phyloP scores from a whole-genome alignment of 2,888 invertebrate species.

The Platyscelio sp. region DNA sequence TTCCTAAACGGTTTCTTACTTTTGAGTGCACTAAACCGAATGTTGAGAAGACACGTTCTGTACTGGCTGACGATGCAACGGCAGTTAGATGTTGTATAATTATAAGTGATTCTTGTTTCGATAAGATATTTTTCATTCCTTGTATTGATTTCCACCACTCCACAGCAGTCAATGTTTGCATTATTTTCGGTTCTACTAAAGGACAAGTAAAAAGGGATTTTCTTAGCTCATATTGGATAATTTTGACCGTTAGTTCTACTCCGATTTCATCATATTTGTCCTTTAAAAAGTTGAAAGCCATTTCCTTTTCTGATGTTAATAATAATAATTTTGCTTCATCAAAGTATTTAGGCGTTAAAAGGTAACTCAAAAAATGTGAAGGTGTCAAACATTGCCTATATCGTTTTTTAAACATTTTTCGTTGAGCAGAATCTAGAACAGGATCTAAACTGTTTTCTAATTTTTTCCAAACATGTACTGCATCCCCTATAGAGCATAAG shows the following conservation, averaged over 20 bases:
- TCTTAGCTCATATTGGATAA: conserved; percentile 9
- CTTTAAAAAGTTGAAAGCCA: conserved; percentile 15
- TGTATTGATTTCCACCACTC: conserved; percentile 20
- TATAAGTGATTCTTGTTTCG: not conserved
- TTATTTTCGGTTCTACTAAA: conserved; percentile 1
- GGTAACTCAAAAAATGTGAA: not conserved
- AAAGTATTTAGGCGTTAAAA: conserved; percentile 15
- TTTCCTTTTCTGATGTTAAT: conserved; percentile 1
- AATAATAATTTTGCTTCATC: not conserved
- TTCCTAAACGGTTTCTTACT: conserved; percentile 30
- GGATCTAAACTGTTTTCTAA: conserved; percentile 1
- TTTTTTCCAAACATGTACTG: conserved; percentile 30
- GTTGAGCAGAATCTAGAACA: not conserved
- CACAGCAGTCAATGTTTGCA: not conserved
- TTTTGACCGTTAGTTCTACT: conserved; percentile 2
- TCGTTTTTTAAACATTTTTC: not conserved
- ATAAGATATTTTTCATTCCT: conserved; percentile 8
- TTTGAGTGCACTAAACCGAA: conserved; percentile 33
- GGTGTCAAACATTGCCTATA: conserved; percentile 9
- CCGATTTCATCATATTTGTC: not conserved
- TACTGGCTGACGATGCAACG: conserved; percentile 11
- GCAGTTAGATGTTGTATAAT: conserved; percentile 11
- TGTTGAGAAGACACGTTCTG: conserved; percentile 15
- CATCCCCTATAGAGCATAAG: conserved; percentile 37
- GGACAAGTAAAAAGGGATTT: not conserved